Evolutionary conservation across 1,140 invertebrate species (phyloP), one percentile per base, ranked within the genome.

Genomic region (Araneus ventricosus): DNA sequence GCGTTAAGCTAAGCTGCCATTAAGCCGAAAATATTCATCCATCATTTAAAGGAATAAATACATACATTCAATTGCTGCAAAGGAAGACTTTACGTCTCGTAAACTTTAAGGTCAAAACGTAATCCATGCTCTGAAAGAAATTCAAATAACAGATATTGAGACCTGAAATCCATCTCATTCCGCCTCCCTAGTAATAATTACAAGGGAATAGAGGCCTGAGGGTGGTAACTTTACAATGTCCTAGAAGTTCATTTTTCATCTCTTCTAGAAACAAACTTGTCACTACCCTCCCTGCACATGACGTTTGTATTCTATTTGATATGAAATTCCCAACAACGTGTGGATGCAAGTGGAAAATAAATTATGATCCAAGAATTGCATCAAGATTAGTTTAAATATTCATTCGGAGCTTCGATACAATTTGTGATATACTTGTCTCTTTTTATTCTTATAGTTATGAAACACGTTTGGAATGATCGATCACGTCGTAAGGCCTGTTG

Each of bases 171-270:
- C 45, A 52, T 67, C 63, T 67, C 63, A 30, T 67, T 67, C 7
- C 27, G 2, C 17, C 14, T 52, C 45, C 45, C 17, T 52, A 2
- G 45, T 8, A 67, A 27, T 27, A 67, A 67, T 67, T 27, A 67
- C 63, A 30, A 67, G 7, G 27, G 63, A 67, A 67, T n/a, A 67
- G 27, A 8, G 27, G 10, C 8, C 45, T 52, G n/a, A 52, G 14
- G 45, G 63, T 7, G 8, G 17, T 59, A n/a, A 30, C 63, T 10
- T 10, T 27, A 67, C 8, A n/a, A n/a, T 14, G 27, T 27, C 27
- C 24, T 67, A 67, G n/a, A 30, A 67, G n/a, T 30, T 67, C 63
- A 67, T 67, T 67, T 67, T 67, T 67, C 63, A 67, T 67, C 27
- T 67, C 63, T 4, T 67, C 27, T 67, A n/a, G n/a, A 30, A 67